Evolutionary conservation across 2,888 invertebrate species (phyloP), one percentile per base, ranked within the genome.

Genomic region (Melinaea menophilus): DNA sequence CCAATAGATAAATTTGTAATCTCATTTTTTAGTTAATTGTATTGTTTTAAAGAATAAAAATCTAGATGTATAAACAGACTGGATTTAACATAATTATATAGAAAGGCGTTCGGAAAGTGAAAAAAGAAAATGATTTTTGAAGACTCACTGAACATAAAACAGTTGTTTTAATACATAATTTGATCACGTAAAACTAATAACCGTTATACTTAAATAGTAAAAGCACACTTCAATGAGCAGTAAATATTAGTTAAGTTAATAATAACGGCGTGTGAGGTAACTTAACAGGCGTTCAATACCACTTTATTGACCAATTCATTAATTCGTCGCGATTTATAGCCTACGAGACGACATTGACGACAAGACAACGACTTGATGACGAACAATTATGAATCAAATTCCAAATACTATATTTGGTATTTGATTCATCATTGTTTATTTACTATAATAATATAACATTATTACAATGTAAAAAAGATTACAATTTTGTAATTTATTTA

Each of bases 221-320:
- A 51, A 51, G 51, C 51, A 51, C 51, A 31, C 51, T 51, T 31
- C 51, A 51, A 51, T 59, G 55, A 45, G 45, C 55, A 45, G 59
- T 59, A 51, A 59, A 59, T 59, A 54, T 59, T 55, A 55, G 41
- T 59, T 59, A 59, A 59, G 22, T 41, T 41, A 54, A 55, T 59
- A 58, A 58, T 58, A 51, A 51, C 48, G 35, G 34, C 12, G 22
- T 51, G n/a, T 45, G 31, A 46, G 22, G 56, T 46, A 57, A 12
- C 5, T 58, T 11, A 59, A 11, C 55, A 45, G 9, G n/a, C n/a
- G n/a, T 59, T 45, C 41, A 45, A 55, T 55, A 59, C 33, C 34
- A 11, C 33, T 13, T 45, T 35, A 45, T 55, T 41, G 55, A 4
- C 34, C 59, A 55, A 59, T 55, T 59, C 55, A 59, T 59, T 54